A percentile compares a stretch with the other conserved stretches of the same genome.
phyloP scores from a whole-genome alignment of 2,797 vertebrate species.

The Limnodromus scolopaceus region DNA sequence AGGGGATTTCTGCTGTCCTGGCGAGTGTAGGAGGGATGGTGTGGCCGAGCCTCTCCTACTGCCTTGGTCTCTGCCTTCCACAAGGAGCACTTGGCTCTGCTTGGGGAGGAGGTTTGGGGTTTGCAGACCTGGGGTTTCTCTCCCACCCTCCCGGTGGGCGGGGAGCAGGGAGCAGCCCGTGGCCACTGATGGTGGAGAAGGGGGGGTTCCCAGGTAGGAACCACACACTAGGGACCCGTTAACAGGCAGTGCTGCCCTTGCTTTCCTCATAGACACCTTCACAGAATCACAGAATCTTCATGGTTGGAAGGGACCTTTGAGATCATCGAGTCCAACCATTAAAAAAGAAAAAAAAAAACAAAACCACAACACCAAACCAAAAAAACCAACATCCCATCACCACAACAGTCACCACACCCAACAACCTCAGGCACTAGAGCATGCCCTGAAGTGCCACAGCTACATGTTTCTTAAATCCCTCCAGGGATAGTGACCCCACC shows the following conservation, averaged over 20 bases:
- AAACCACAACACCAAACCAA: no score
- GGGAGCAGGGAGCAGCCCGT: not conserved
- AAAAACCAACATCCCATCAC: no score
- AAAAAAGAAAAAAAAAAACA: no score
- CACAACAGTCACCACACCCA: no score
- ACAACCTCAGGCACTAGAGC: no score
- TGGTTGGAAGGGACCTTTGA: no score
- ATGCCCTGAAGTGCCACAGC: no score
- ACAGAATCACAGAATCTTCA: no score
- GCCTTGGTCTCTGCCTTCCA: not conserved
- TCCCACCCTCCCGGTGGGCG: not conserved
- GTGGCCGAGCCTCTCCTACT: not conserved
- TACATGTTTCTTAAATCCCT: no score
- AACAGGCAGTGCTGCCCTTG: not conserved
- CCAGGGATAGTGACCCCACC: no score
- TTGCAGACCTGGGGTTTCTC: not conserved
- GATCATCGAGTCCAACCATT: no score
- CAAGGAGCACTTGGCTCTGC: not conserved
- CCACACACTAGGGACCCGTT: rapidly evolving
- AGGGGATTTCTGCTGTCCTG: not conserved
- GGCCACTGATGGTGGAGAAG: no score
- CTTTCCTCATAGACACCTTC: not conserved
- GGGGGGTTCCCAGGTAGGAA: not conserved
- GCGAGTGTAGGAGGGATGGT: not conserved
- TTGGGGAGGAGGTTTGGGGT: rapidly evolving